Evolutionary conservation across 92 coral and sea anemone species (phyloP).

Genomic region (Epizoanthus scotinus): DNA sequence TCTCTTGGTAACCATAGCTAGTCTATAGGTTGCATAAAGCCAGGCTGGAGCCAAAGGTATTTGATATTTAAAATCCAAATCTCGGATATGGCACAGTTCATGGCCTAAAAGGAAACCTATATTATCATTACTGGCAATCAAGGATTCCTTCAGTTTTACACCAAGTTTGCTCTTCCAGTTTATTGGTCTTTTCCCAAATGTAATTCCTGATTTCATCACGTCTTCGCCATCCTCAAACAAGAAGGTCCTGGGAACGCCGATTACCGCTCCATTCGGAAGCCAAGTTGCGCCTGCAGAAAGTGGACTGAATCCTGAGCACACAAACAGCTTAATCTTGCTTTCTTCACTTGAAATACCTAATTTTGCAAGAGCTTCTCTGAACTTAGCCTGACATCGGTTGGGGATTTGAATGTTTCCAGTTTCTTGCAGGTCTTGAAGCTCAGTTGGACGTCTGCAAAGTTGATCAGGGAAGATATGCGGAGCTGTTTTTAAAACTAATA

Average conservation of each 20-base stretch:
- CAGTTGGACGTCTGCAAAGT: constrained; percentile 56
- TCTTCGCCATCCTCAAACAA: constrained; percentile 79
- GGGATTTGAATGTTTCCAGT: constrained; percentile 59
- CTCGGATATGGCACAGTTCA: constrained; percentile 79
- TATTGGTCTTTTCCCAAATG: constrained; percentile 60
- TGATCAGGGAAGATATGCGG: constrained; percentile 76
- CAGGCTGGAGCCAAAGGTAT: constrained; percentile 76
- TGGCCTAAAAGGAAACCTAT: constrained; percentile 89
- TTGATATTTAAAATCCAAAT: constrained; percentile 62
- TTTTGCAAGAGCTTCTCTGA: constrained; percentile 58
- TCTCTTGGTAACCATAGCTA: constrained; percentile 58
- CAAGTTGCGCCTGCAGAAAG: constrained; percentile 91
- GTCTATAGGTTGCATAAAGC: constrained; percentile 79
- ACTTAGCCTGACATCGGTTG: constrained; percentile 60
- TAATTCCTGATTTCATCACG: constrained; percentile 61
- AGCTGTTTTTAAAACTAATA: constrained; percentile 61
- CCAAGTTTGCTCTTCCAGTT: constrained; percentile 78
- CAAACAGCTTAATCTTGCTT: constrained; percentile 74
- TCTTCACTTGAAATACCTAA: constrained; percentile 58
- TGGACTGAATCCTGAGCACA: constrained; percentile 77
- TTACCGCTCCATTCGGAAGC: constrained; percentile 93
- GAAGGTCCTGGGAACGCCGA: constrained; percentile 83
- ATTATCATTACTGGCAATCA: constrained; percentile 76
- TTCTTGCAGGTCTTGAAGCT: constrained; percentile 57
- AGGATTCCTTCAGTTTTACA: constrained; percentile 64